Evolutionary conservation across 2,888 invertebrate species (phyloP).

Genomic region (Azorinus chamasolen): DNA sequence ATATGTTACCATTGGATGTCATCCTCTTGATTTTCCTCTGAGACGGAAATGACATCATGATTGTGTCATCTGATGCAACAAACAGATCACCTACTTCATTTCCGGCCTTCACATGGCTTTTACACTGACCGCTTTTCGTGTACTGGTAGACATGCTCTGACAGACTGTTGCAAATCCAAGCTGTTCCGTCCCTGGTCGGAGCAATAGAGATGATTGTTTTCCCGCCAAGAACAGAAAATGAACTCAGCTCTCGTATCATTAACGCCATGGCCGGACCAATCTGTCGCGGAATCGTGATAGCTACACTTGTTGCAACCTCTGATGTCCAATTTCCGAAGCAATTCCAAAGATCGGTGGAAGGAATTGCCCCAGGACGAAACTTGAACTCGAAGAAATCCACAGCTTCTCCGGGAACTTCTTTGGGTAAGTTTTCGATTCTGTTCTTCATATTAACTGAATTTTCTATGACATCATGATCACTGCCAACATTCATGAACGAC

Average conservation of each 20-base stretch:
- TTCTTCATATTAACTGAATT: slow-evolving; percentile 60
- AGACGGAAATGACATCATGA: slow-evolving; percentile 63
- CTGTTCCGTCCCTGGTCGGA: slow-evolving; percentile 56
- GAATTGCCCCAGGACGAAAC: slow-evolving; percentile 60
- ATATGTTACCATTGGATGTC: slow-evolving; percentile 53
- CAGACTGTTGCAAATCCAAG: slow-evolving; percentile 64
- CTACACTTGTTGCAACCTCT: slow-evolving; percentile 56
- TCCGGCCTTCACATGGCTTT: slow-evolving; percentile 49
- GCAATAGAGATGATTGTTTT: slow-evolving; percentile 61
- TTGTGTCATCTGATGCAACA: slow-evolving; percentile 54
- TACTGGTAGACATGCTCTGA: slow-evolving; percentile 61
- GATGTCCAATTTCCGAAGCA: slow-evolving; percentile 66
- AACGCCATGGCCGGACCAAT: slow-evolving; percentile 63
- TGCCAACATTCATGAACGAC: slow-evolving; percentile 61
- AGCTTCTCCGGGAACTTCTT: slow-evolving; percentile 56
- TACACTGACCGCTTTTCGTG: slow-evolving; percentile 55
- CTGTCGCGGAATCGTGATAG: slow-evolving; percentile 56
- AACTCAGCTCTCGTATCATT: slow-evolving; percentile 56
- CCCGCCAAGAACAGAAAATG: slow-evolving; percentile 54
- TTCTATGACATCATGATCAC: slow-evolving; percentile 65
- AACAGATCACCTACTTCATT: slow-evolving; percentile 58
- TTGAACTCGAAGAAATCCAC: slow-evolving; percentile 62
- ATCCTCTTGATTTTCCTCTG: slow-evolving; percentile 58
- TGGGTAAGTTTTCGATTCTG: slow-evolving; percentile 55
- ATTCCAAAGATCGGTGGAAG: slow-evolving; percentile 55